phyloP scores from a whole-genome alignment of 2,888 invertebrate species.

The Plusia festucae region DNA sequence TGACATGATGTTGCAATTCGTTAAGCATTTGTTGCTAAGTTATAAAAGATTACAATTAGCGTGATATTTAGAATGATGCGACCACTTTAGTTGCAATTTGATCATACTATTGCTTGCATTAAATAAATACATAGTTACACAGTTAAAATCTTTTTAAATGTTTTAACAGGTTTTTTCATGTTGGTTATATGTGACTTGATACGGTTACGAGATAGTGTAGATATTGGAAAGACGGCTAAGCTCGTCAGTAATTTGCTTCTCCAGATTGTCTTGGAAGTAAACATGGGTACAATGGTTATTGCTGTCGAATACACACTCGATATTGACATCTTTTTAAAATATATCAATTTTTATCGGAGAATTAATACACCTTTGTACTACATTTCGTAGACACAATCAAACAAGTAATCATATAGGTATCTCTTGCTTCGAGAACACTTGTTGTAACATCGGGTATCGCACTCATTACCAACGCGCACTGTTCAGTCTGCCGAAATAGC shows the following conservation, averaged over 20 bases:
- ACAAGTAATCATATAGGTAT: too few species aligned
- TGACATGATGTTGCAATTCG: conserved; percentile 48
- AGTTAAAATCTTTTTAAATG: neutral
- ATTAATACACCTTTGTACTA: neutral
- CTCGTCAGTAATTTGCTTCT: too few species aligned
- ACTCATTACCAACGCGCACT: neutral
- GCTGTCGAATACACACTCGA: too few species aligned
- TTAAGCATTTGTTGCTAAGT: conserved; percentile 25
- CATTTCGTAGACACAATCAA: neutral
- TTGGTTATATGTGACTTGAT: too few species aligned
- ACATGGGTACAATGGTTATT: too few species aligned
- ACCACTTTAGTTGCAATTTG: neutral
- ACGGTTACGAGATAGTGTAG: too few species aligned
- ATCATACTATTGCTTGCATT: neutral
- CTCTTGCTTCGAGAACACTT: neutral
- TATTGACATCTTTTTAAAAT: too few species aligned
- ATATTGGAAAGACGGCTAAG: too few species aligned
- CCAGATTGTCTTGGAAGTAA: too few species aligned
- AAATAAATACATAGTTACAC: neutral
- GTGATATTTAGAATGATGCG: conserved; percentile 10
- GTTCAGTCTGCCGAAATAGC: neutral
- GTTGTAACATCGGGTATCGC: neutral
- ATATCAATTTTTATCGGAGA: too few species aligned
- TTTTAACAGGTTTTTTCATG: too few species aligned
- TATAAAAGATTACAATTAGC: conserved; percentile 19